Percentiles rank a stretch among this genome's conserved stretches.
phyloP scores from a whole-genome alignment of 92 coral and sea anemone genomes.

The Heteractis magnifica region DNA sequence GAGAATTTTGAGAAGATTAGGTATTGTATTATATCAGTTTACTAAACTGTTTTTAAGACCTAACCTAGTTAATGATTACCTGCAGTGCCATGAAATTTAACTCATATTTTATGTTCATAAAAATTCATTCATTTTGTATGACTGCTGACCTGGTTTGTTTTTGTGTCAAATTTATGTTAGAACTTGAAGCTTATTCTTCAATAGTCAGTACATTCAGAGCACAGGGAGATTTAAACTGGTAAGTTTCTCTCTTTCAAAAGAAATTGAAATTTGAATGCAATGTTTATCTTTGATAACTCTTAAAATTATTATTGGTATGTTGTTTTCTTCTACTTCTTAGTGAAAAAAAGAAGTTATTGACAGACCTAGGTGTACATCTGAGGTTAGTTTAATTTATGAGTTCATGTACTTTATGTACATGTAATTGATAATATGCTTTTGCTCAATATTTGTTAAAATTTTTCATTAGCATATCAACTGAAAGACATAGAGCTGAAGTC shows the following conservation, averaged over 20 bases:
- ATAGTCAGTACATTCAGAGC: slow-evolving; percentile 96
- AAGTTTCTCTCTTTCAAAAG: slow-evolving; percentile 1
- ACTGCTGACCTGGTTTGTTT: background rate
- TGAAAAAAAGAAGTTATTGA: slow-evolving; percentile 83
- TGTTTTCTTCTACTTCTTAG: slow-evolving; percentile 30
- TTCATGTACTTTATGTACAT: background rate
- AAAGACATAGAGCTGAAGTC: slow-evolving; percentile 96
- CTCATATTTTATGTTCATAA: too few species aligned
- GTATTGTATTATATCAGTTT: slow-evolving; percentile 32
- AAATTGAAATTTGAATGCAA: background rate
- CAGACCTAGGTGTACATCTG: slow-evolving; percentile 86
- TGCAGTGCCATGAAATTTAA: too few species aligned
- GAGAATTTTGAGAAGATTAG: slow-evolving; percentile 89
- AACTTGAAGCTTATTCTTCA: slow-evolving; percentile 97
- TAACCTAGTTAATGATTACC: too few species aligned
- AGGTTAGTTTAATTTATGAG: slow-evolving; percentile 49
- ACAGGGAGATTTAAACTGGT: slow-evolving; percentile 97
- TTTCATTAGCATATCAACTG: slow-evolving; percentile 82
- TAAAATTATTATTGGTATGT: too few species aligned
- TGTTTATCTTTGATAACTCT: background rate
- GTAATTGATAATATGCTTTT: background rate
- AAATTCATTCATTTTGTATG: too few species aligned
- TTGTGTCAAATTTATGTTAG: slow-evolving; percentile 38
- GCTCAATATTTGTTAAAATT: background rate
- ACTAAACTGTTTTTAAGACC: too few species aligned